Conservation (phyloP, 2,113 vertebrate genomes). For the Raphicerus campestris region DNA sequence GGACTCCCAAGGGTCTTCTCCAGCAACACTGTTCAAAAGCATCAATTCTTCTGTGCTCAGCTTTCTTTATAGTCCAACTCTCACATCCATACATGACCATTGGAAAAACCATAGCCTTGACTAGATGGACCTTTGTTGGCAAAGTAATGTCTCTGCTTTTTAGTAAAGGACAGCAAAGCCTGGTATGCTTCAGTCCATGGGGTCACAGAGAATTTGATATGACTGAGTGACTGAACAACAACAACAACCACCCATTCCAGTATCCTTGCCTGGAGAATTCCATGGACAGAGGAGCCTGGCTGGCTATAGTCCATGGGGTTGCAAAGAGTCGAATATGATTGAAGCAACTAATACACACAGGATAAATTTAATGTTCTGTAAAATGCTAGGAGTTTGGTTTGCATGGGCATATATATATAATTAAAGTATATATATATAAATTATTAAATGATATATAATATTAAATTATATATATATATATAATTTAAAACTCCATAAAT, state of each 20-base stretch:
- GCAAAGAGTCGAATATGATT: neutral
- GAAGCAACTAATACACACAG: neutral
- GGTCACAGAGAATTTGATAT: neutral
- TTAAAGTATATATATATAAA: too few relatives aligned
- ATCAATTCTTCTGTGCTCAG: neutral
- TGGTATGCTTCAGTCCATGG: neutral
- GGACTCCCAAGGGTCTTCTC: neutral
- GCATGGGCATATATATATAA: neutral
- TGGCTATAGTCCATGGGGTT: neutral
- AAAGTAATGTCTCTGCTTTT: neutral
- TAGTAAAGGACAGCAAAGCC: neutral
- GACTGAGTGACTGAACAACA: neutral
- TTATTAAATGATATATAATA: too few relatives aligned
- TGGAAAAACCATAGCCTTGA: too few relatives aligned
- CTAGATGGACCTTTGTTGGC: neutral
- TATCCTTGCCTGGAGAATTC: neutral
- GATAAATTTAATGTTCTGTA: neutral
- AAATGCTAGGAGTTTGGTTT: neutral
- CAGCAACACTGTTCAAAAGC: neutral
- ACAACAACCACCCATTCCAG: neutral
- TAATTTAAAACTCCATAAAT: neutral
- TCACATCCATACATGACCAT: too few relatives aligned
- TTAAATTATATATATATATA: neutral
- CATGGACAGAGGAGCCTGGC: neutral
- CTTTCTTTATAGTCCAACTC: neutral